Evolutionary conservation across 35 echinoderm and acorn worm species (phyloP), one percentile per base, ranked within the genome.

Genomic region (Hemicentrotus pulcherrimus): DNA sequence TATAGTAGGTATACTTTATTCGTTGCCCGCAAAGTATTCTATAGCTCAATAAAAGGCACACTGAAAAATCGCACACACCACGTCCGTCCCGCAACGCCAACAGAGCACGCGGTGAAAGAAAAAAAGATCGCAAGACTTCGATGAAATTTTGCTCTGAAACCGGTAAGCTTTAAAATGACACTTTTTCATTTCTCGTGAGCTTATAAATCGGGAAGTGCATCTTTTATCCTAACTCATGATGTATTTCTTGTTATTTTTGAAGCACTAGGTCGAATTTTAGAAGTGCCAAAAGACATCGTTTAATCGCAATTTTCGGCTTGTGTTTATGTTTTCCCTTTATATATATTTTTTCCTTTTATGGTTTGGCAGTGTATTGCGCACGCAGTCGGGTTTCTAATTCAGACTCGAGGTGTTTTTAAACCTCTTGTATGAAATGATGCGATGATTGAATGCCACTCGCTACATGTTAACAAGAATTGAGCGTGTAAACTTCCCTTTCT

Each of bases 161-260:
- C 65, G 65, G 65, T 78, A 78, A 78, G 65, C 65, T 78, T 28
- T 22, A 78, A 78, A 78, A 22, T 78, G 65, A 78, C 65, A 78
- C 28, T n/a, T 28, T 78, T 78, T n/a, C 65, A 7, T 78, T 28
- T 28, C 65, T 78, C 65, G 65, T 78, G 65, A 78, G 65, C 65
- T 28, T 78, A 24, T 28, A 78, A 78, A 78, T 78, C 28, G 8
- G 65, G n/a, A 78, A 78, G 24, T 78, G 19, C 65, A 78, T 8
- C 24, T 78, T 78, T 78, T 78, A n/a, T 78, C 65, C 65, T 78
- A 78, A 22, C 19, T 78, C 65, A 78, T 78, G 19, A 78, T 78
- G 65, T 78, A 78, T 78, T 78, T 78, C 65, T 78, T 78, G 65
- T 78, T 78, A 78, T 78, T 78, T 78, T 78, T 78, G 65, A 78